Evolutionary conservation across 35 echinoderm and acorn worm genomes (phyloP).

Genomic region (Strongylocentrotus purpuratus): DNA sequence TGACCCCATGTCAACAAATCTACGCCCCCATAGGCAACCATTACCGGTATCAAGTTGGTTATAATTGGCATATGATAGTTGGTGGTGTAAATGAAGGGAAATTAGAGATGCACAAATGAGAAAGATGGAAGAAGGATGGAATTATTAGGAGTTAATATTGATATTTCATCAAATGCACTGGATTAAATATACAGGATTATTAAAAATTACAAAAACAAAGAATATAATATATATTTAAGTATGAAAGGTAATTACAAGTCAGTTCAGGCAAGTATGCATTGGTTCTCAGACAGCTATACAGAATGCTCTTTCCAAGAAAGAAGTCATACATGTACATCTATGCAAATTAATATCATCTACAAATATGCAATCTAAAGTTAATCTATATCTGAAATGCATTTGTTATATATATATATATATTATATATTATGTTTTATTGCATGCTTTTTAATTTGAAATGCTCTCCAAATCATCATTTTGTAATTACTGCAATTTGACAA

Average conservation of each 20-base stretch:
- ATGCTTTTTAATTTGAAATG: no score
- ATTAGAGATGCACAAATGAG: background rate
- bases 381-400: background rate
- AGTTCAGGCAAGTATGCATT: background rate
- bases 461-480: no score
- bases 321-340: background rate
- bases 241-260: no score
- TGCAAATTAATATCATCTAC: background rate
- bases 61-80: background rate
- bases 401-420: no score
- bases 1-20: conserved; percentile 30
- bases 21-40: background rate
- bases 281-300: background rate
- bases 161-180: background rate
- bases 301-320: background rate
- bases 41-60: background rate
- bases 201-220: background rate
- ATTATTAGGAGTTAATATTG: background rate
- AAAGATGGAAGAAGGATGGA: background rate
- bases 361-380: background rate
- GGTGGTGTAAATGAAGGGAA: background rate
- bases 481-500: no score
- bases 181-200: background rate
- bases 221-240: background rate
- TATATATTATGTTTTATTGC: no score